Evolutionary conservation across 1,140 invertebrate species (phyloP), one percentile per base, ranked within the genome.

Genomic region (Drosophila nasuta): DNA sequence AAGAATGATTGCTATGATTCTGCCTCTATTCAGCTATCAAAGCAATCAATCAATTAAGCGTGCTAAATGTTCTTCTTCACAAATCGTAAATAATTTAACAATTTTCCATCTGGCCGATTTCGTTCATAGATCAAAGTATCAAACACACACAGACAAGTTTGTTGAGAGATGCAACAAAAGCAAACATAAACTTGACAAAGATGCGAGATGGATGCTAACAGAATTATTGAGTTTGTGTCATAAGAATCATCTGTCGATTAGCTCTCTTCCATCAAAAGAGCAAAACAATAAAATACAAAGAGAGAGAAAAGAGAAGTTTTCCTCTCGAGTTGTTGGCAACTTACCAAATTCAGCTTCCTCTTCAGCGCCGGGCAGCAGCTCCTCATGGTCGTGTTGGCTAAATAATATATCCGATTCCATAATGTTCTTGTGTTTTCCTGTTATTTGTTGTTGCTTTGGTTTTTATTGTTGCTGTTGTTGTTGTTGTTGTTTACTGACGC

Each of bases 291-390:
- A 38, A 10, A 38, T 38, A 46, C 13, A 20, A 25, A 1, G 38
- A 25, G 46, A 48, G 46, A 11, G 3, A 38, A 13, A 13, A 49
- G 30, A 35, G 52, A 15, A 38, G 0, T 38, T 38, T 3, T 10
- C 0, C 52, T 10, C 13, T 4, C 7, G 1, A 17, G 13, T 3
- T n/a, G 28, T 64, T 60, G 46, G 46, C 5, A 8, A 66, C 83
- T 88, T 67, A 88, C 83, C 83, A 35, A 87, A 87, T n/a, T 87
- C 83, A 2, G 83, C 83, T 38, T 88, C 83, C 67, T 88, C 83
- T 41, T 89, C 81, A 38, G 83, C 83, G 5, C 83, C 83, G 3
- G 83, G 83, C 77, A 88, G 52, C 10, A 88, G 43, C 54, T 88
- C 77, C 48, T 80, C 35, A 13, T 73, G 83, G 30, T 60, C 6